phyloP scores from a whole-genome alignment of 1,140 invertebrate species.

The Orchestia grillus region DNA sequence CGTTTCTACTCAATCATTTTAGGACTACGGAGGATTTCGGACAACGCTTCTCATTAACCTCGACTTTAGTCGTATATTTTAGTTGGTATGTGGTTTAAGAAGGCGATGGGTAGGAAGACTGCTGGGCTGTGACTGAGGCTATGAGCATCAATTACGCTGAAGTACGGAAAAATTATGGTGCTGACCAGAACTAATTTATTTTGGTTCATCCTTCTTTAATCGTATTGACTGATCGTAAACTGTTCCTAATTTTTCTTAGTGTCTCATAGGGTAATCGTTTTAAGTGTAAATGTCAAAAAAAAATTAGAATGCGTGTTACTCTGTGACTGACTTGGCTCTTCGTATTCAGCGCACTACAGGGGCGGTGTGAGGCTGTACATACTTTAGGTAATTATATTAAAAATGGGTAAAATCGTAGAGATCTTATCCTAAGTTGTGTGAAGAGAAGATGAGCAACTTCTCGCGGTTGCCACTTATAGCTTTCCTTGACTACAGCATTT shows the following conservation, averaged over 20 bases:
- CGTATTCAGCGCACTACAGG: background rate
- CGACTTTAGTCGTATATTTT: background rate
- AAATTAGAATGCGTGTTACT: background rate
- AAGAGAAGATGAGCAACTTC: background rate
- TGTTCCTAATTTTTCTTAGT: conserved; percentile 55
- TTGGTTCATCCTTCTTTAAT: conserved; percentile 40
- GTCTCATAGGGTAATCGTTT: conserved; percentile 42
- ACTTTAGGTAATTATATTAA: background rate
- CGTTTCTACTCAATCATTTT: background rate
- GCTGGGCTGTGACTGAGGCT: conserved; percentile 50
- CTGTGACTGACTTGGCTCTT: background rate
- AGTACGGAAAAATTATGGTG: conserved; percentile 42
- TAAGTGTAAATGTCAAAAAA: conserved; percentile 28
- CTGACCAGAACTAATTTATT: conserved; percentile 45
- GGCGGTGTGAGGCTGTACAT: background rate
- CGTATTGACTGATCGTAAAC: conserved; percentile 56
- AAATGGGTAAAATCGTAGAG: background rate
- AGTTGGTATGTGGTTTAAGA: conserved; percentile 5
- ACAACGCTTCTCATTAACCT: background rate
- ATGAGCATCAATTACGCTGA: conserved; percentile 31
- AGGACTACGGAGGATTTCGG: background rate
- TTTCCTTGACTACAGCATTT: background rate
- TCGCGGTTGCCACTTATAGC: background rate
- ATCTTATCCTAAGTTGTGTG: background rate
- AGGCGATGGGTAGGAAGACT: conserved; percentile 15